Conservation (phyloP, 2,888 invertebrate genomes). For the Selenia dentaria region DNA sequence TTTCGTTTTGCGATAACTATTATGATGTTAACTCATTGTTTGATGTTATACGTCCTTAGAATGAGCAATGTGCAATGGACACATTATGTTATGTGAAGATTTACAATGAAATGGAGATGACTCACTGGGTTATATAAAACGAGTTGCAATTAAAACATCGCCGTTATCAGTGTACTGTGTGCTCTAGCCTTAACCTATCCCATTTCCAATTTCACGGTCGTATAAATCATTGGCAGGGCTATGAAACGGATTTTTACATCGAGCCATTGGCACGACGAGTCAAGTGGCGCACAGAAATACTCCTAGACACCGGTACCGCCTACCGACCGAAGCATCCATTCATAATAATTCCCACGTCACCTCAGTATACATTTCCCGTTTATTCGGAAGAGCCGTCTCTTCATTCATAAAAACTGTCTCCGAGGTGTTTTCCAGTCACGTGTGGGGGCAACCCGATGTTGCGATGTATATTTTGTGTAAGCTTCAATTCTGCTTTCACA, state of each 20-base stretch:
- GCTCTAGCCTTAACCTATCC: slow-evolving; percentile 51
- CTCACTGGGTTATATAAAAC: slow-evolving; percentile 29
- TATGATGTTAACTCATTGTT: slow-evolving; percentile 20
- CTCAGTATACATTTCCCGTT: slow-evolving; percentile 50
- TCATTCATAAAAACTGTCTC: slow-evolving; percentile 54
- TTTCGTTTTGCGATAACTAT: slow-evolving; percentile 18
- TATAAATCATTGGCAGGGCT: slow-evolving; percentile 68
- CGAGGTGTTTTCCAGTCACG: slow-evolving; percentile 20
- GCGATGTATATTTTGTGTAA: slow-evolving; percentile 64
- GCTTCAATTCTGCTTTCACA: slow-evolving; percentile 19
- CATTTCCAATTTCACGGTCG: slow-evolving; percentile 57
- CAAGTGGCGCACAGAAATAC: slow-evolving; percentile 78
- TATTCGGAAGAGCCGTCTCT: slow-evolving; percentile 42
- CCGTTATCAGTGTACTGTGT: slow-evolving; percentile 16
- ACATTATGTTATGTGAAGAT: too few relatives aligned
- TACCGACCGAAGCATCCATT: slow-evolving; percentile 62
- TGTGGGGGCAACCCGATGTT: slow-evolving; percentile 47
- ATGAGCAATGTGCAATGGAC: slow-evolving; percentile 12
- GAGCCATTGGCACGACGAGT: slow-evolving; percentile 67
- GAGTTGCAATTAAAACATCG: slow-evolving; percentile 11
- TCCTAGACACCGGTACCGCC: slow-evolving; percentile 71
- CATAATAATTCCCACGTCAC: slow-evolving; percentile 67
- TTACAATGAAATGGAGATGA: slow-evolving; percentile 7
- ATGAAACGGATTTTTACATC: slow-evolving; percentile 73
- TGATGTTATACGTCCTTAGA: slow-evolving; percentile 15